Base-by-base conservation (phyloP, 2,888 invertebrate species). In the Nasonovia ribisnigri region DNA sequence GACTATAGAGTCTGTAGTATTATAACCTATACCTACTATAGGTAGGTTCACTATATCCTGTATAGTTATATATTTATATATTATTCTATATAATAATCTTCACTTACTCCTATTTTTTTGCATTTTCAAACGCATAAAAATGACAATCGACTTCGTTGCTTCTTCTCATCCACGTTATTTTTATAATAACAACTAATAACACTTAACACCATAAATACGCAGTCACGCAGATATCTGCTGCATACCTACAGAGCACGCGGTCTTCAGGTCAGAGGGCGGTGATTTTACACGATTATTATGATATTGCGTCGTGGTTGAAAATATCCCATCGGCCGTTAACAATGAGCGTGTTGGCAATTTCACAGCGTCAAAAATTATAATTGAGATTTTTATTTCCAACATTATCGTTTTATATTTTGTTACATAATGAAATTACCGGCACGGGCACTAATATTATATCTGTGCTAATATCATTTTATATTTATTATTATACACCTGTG, bases 361-460 rank as follows among this genome's bases (percentile, higher is more conserved):
- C 90, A 90, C 90, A 67, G 90, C 90, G 60, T 46, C 90, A 29
- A 46, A 67, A 67, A 60, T 60, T n/a, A 67, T 90, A 90, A 90
- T 67, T 67, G 46, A 90, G 43, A 46, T 60, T 90, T 90, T 90
- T 46, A 67, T 90, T 90, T 67, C n/a, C 60, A n/a, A 67, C 46
- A 90, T 90, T 90, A 67, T 90, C 43, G 20, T 67, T 90, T 89
- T 46, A 90, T n/a, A 67, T 46, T 60, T 67, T 43, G 1, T 67
- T 57, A 60, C n/a, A 42, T 46, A 67, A 90, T n/a, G 24, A 3
- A n/a, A n/a, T n/a, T 77, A 48, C 3, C 36, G n/a, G 3, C 4
- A 46, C 54, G 10, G 87, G 10, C 43, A 67, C 90, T 13, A 43
- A 36, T n/a, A 46, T 60, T 89, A 89, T 60, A 89, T 16, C 42